Conservation (phyloP, 2,888 invertebrate genomes). For the Tenthredo mesomela region DNA sequence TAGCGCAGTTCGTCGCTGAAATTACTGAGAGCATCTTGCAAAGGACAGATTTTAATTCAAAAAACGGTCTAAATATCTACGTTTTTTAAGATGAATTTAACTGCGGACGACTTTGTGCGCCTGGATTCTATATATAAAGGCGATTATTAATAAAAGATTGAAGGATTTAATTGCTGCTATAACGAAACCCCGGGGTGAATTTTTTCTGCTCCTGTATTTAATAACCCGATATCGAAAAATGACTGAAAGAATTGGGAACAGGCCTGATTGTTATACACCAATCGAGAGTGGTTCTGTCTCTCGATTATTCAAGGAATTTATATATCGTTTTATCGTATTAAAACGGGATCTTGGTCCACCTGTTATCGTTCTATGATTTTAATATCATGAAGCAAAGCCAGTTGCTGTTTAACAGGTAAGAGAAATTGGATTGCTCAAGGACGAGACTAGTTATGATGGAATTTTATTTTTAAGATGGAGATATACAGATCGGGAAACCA, state of each 20-base stretch:
- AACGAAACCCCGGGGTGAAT: background rate
- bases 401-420: background rate
- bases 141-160: constrained; percentile 7
- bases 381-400: background rate
- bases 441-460: constrained; percentile 10
- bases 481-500: background rate
- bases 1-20: background rate
- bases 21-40: background rate
- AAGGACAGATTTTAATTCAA: background rate
- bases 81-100: too few relatives aligned
- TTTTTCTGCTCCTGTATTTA: constrained; percentile 9
- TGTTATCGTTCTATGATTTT: background rate
- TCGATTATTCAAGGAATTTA: constrained; percentile 21
- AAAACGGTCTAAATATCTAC: background rate
- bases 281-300: background rate
- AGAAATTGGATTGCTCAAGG: background rate
- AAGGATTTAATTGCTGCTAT: constrained; percentile 17
- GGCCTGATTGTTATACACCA: background rate
- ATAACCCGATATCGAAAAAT: background rate
- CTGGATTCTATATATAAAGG: background rate
- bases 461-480: constrained; percentile 2
- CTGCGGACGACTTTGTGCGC: background rate
- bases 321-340: background rate
- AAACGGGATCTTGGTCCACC: background rate
- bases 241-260: background rate